These are phyloP conservation scores for Megalurothrips usitatus DNA, from an alignment of 2,888 invertebrate genomes.

Conservation along the genomic window DNA sequence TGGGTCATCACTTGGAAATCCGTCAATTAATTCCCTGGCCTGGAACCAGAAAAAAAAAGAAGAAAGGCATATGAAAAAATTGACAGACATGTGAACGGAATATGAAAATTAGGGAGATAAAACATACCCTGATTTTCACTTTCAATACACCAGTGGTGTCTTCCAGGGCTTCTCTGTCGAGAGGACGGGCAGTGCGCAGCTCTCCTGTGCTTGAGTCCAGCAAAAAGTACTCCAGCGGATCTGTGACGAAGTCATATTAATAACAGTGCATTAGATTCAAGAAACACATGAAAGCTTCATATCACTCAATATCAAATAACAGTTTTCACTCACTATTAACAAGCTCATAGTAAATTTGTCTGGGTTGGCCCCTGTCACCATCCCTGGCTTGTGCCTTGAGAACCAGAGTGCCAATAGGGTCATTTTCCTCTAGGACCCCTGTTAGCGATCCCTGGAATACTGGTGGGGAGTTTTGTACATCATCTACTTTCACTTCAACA, in stretches of 20 bases:
- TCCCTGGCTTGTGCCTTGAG: slow-evolving; percentile 76
- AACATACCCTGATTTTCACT: slow-evolving; percentile 63
- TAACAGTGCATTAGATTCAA: slow-evolving; percentile 20
- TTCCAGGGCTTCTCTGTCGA: slow-evolving; percentile 78
- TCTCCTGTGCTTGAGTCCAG: slow-evolving; percentile 75
- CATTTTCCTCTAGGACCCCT: slow-evolving; percentile 75
- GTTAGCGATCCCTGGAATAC: slow-evolving; percentile 75
- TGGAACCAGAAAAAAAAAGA: slow-evolving; percentile 42
- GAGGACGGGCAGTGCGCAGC: slow-evolving; percentile 72
- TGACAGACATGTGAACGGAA: slow-evolving; percentile 28
- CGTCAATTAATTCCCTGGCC: slow-evolving; percentile 75
- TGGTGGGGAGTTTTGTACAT: slow-evolving; percentile 84
- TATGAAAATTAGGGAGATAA: not conserved
- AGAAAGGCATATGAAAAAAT: slow-evolving; percentile 8
- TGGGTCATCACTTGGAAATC: slow-evolving; percentile 61
- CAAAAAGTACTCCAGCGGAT: slow-evolving; percentile 82
- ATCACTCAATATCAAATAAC: not conserved
- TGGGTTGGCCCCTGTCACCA: slow-evolving; percentile 77
- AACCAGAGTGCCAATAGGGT: slow-evolving; percentile 74
- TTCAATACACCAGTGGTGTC: slow-evolving; percentile 75
- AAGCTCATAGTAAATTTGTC: slow-evolving; percentile 71
- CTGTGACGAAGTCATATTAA: slow-evolving; percentile 48
- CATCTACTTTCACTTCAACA: slow-evolving; percentile 73
- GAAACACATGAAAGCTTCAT: slow-evolving; percentile 28
- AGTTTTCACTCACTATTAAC: slow-evolving; percentile 64